phyloP scores from a whole-genome alignment of 2,797 vertebrate genomes.

The Onychomys leucogaster region DNA sequence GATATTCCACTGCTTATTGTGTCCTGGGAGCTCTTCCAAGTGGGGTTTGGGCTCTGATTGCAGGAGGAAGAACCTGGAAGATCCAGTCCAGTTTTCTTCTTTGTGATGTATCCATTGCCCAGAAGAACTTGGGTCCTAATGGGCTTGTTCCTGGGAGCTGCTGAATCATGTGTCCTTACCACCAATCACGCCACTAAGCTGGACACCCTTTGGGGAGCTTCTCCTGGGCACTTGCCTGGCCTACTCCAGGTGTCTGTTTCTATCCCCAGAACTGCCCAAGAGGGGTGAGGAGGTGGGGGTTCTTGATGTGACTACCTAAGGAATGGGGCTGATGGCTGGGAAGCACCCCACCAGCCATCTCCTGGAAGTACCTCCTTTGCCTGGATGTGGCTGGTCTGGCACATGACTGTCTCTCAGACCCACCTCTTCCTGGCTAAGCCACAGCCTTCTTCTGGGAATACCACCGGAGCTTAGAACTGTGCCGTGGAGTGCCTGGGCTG shows the following conservation, averaged over 20 bases:
- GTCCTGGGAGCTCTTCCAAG: neutral
- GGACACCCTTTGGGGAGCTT: neutral
- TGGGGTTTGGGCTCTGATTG: neutral
- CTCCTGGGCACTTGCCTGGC: neutral
- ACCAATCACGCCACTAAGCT: neutral
- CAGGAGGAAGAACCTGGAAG: neutral
- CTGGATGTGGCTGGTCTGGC: neutral
- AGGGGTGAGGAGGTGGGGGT: neutral
- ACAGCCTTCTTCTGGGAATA: neutral
- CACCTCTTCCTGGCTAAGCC: neutral
- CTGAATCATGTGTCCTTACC: neutral
- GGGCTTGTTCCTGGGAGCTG: neutral
- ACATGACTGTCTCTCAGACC: fast-evolving
- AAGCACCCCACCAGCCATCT: neutral
- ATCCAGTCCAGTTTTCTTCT: neutral
- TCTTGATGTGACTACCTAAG: neutral
- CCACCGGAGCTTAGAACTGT: neutral
- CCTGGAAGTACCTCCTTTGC: neutral
- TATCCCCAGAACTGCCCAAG: neutral
- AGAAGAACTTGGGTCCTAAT: neutral
- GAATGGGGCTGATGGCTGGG: neutral
- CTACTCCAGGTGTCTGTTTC: neutral
- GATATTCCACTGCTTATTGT: too few species aligned
- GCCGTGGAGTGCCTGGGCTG: neutral
- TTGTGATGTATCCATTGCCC: neutral